These are phyloP conservation scores for Neria commutata DNA, from an alignment of 2,888 invertebrate genomes.

Conservation along the genomic window DNA sequence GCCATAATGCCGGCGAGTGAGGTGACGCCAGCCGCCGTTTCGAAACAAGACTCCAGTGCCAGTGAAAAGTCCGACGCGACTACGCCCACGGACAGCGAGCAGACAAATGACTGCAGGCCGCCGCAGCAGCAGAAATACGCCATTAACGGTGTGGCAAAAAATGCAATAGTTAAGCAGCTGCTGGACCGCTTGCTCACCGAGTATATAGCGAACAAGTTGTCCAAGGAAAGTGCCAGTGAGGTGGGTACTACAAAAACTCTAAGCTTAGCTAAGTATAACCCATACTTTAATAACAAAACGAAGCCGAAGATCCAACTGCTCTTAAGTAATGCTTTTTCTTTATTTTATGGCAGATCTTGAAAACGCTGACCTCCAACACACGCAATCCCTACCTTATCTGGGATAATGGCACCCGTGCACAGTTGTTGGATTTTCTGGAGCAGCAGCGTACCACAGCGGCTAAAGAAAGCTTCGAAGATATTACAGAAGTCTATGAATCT, in stretches of 20 bases:
- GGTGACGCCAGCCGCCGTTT: slow-evolving; percentile 32
- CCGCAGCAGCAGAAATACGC: slow-evolving; percentile 48
- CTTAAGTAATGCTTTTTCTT: not conserved
- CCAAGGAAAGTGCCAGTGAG: slow-evolving; percentile 76
- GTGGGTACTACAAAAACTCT: slow-evolving; percentile 52
- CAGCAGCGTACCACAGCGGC: slow-evolving; percentile 65
- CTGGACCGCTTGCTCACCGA: slow-evolving; percentile 81
- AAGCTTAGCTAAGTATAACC: slow-evolving; percentile 1
- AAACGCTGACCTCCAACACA: slow-evolving; percentile 94
- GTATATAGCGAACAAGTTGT: slow-evolving; percentile 80
- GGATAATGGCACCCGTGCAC: slow-evolving; percentile 96
- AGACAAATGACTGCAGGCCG: slow-evolving; percentile 4
- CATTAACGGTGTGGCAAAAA: slow-evolving; percentile 60
- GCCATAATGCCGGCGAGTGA: slow-evolving; percentile 44
- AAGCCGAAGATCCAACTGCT: not conserved
- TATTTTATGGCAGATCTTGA: slow-evolving; percentile 74
- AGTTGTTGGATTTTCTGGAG: slow-evolving; percentile 86
- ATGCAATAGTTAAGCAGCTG: slow-evolving; percentile 69
- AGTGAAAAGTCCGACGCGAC: slow-evolving; percentile 48
- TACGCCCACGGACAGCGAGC: slow-evolving; percentile 46
- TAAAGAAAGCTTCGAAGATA: slow-evolving; percentile 58
- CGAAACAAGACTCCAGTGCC: slow-evolving; percentile 48
- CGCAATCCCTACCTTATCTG: slow-evolving; percentile 96
- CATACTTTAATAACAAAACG: not conserved
- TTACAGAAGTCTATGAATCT: slow-evolving; percentile 55